phyloP scores from a whole-genome alignment of 92 coral and sea anemone genomes.

The Diadumene lineata region DNA sequence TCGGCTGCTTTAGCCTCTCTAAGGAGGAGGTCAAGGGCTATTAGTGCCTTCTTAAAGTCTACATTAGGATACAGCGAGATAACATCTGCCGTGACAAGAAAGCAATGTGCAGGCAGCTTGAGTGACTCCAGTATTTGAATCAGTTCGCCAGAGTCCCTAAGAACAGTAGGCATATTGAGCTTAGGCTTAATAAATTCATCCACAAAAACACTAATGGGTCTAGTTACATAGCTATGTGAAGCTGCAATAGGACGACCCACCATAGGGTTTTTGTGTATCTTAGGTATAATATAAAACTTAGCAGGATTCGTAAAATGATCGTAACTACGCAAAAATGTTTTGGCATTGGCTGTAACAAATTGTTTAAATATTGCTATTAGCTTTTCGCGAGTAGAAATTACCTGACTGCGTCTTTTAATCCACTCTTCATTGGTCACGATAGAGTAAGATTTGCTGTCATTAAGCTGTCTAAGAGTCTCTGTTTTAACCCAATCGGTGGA shows the following conservation, averaged over 20 bases:
- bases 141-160: conserved; percentile 45
- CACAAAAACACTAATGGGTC: conserved; percentile 43
- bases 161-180: conserved; percentile 37
- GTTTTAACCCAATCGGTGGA: conserved; percentile 29
- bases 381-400: neutral
- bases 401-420: conserved; percentile 6
- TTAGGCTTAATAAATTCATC: conserved; percentile 40
- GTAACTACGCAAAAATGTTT: neutral
- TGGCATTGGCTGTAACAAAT: conserved; percentile 7
- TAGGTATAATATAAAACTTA: conserved; percentile 1
- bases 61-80: conserved; percentile 43
- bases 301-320: conserved; percentile 3
- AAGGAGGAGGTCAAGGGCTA: conserved; percentile 41
- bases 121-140: conserved; percentile 33
- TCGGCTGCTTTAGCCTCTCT: conserved; percentile 44
- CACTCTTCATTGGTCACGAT: conserved; percentile 35
- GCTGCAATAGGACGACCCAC: conserved; percentile 48
- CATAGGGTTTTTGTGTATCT: conserved; percentile 30
- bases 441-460: conserved; percentile 34
- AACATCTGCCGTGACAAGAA: conserved; percentile 57
- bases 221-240: conserved; percentile 26
- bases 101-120: conserved; percentile 24
- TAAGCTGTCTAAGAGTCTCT: conserved; percentile 28
- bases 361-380: neutral
- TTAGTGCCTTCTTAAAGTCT: conserved; percentile 34